Base-by-base conservation (phyloP, 1,140 invertebrate species). In the Zaprionus ornatus region DNA sequence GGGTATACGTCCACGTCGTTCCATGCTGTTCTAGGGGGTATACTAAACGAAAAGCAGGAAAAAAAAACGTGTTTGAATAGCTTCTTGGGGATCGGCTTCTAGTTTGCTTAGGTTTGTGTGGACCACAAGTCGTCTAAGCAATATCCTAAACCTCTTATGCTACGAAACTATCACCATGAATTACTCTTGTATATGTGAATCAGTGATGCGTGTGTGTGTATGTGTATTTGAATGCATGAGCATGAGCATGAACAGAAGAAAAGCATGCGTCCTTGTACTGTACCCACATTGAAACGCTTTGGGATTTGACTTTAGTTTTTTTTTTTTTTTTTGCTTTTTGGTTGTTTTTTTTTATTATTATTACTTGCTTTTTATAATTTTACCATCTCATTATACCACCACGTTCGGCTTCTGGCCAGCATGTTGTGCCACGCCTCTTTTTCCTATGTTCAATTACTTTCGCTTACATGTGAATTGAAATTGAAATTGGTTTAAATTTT, bases 1-100 rank as follows among this genome's bases (percentile, higher is more conserved):
- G 7, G 92, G 91, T 37, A 92, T 92, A 50, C 85, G 85, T 54
- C 88, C 88, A 29, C 87, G 87, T 59, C 87, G 74, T 37, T 90
- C 87, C 87, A 90, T 90, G 10, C 21, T 82, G 15, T 12, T 15
- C 60, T 56, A 57, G 7, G 10, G 4, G 5, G 9, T n/a, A 17
- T 7, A 50, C 3, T 25, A 17, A 19, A 45, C 12, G 12, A 12
- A 21, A 12, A 35, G 19, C 10, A 21, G 21, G 13, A 42, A 60
- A 10, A 70, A 13, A 56, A 50, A 23, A n/a, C 1, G n/a, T 23
- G 52, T 69, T 62, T 54, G 23, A 23, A 57, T 19, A 17, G 29
- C 19, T 73, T 55, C 4, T 23, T 27, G 10, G 45, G 19, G 10
- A 23, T 17, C 23, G n/a, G 3, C 15, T 2, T 48, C n/a, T 61